These are phyloP conservation scores for Craterocephalus amniculus DNA, from an alignment of 2,797 vertebrate genomes.

Conservation along the genomic window DNA sequence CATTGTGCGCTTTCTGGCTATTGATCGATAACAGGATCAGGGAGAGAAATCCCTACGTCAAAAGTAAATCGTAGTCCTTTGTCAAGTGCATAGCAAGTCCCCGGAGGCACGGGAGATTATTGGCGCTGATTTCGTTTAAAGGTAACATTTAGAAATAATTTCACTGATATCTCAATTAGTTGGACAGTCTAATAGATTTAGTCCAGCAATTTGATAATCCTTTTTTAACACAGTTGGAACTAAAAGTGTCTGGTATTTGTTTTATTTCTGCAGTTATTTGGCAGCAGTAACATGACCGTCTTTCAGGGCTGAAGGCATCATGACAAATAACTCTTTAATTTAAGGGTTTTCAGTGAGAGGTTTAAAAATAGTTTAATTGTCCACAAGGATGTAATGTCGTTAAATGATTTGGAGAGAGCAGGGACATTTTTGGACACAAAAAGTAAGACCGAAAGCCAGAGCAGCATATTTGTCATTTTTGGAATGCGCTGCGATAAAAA, in stretches of 20 bases:
- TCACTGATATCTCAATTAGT: constrained; percentile 17
- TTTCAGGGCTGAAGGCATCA: not conserved
- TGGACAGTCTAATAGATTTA: not conserved
- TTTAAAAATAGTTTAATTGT: not conserved
- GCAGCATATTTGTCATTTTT: not conserved
- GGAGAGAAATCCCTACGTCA: constrained; percentile 60
- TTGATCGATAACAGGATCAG: constrained; percentile 61
- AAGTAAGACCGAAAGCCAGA: not conserved
- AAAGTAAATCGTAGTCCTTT: constrained; percentile 38
- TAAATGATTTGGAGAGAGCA: not conserved
- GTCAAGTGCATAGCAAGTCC: constrained; percentile 35
- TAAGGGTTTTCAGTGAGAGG: not conserved
- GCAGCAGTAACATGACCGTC: not conserved
- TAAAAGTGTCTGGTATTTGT: not conserved
- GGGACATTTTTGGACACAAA: not conserved
- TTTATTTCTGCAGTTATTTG: not conserved
- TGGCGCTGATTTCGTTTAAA: constrained; percentile 23
- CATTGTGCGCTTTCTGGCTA: constrained; percentile 64
- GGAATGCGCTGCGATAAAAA: not conserved
- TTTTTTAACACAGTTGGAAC: not conserved
- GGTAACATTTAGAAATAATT: constrained; percentile 17
- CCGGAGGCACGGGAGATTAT: constrained; percentile 23
- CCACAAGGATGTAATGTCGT: not conserved
- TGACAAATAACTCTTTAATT: not conserved
- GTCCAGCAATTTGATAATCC: not conserved